Conservation (phyloP, 2,113 vertebrate species). For the Heterotis niloticus region DNA sequence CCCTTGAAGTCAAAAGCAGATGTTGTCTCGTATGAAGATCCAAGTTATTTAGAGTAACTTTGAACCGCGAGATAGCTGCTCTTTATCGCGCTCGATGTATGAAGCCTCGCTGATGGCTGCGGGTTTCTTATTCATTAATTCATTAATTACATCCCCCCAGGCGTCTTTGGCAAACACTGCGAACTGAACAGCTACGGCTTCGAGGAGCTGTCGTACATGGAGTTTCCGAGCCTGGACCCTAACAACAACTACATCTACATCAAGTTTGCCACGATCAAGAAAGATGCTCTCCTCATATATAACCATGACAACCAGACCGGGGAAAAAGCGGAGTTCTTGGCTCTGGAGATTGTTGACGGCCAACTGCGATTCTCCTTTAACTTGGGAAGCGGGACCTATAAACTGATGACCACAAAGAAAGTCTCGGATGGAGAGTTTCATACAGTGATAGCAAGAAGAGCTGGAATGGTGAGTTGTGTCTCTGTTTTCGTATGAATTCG, state of each 20-base stretch:
- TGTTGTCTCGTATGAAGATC: not conserved
- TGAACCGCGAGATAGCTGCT: not conserved
- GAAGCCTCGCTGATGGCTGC: no score
- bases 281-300: slow-evolving; percentile 82
- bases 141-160: slow-evolving; percentile 56
- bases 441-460: slow-evolving; percentile 88
- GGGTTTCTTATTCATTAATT: slow-evolving; percentile 8
- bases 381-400: slow-evolving; percentile 83
- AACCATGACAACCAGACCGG: slow-evolving; percentile 94
- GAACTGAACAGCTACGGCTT: slow-evolving; percentile 97
- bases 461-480: slow-evolving; percentile 81
- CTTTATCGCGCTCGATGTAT: not conserved
- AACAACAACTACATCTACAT: slow-evolving; percentile 98
- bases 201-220: slow-evolving; percentile 94
- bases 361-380: slow-evolving; percentile 90
- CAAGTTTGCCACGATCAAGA: slow-evolving; percentile 91
- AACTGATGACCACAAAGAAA: slow-evolving; percentile 82
- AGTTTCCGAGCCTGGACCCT: slow-evolving; percentile 93
- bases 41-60: not conserved
- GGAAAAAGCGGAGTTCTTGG: slow-evolving; percentile 88
- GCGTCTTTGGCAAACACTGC: slow-evolving; percentile 95
- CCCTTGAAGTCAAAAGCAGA: not conserved
- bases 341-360: slow-evolving; percentile 82
- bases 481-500: not conserved
- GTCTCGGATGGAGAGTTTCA: slow-evolving; percentile 95